Base-by-base conservation (phyloP, 2,888 invertebrate genomes). In the Lepidocyrtinus sp. region DNA sequence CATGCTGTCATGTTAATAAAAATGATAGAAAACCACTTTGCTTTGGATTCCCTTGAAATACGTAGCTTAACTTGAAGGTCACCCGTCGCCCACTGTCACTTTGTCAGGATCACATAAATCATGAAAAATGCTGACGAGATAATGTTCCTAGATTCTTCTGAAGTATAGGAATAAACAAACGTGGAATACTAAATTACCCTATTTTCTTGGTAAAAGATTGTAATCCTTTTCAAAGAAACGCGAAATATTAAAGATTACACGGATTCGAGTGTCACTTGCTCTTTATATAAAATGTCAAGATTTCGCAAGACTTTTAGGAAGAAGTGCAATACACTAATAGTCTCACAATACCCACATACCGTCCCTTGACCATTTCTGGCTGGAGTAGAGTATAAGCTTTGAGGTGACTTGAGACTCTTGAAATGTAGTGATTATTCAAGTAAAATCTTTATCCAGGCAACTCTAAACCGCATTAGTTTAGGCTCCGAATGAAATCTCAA, bases 341-440 rank as follows among this genome's bases (percentile, higher is more conserved):
- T 77, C 71, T 77, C 72, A 72, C 5, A 77, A 65, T 77, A 19
- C 77, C 77, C 77, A 62, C 15, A 0, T n/a, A 12, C 19, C 12
- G 12, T 45, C 45, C 7, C 45, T n/a, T n/a, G n/a, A n/a, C n/a
- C n/a, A 2, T 2, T n/a, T 67, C 1, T 19, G 24, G 36, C 21
- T 64, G 25, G 46, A 45, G 73, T 73, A 64, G 50, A 17, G 24
- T 15, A 21, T 25, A 15, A 12, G 62, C 22, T 2, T 19, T 12
- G 71, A 71, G 75, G 75, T 59, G 72, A 71, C 59, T 81, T 72
- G 71, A 76, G 81, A 81, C 67, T 70, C 36, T 36, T 36, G 5
- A 36, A 36, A 36, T n/a, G n/a, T n/a, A n/a, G n/a, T n/a, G n/a
- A n/a, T n/a, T n/a, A n/a, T n/a, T n/a, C n/a, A n/a, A n/a, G n/a